Evolutionary conservation across 2,888 invertebrate genomes (phyloP), one percentile per base, ranked within the genome.

Genomic region (Uropetala carovei): DNA sequence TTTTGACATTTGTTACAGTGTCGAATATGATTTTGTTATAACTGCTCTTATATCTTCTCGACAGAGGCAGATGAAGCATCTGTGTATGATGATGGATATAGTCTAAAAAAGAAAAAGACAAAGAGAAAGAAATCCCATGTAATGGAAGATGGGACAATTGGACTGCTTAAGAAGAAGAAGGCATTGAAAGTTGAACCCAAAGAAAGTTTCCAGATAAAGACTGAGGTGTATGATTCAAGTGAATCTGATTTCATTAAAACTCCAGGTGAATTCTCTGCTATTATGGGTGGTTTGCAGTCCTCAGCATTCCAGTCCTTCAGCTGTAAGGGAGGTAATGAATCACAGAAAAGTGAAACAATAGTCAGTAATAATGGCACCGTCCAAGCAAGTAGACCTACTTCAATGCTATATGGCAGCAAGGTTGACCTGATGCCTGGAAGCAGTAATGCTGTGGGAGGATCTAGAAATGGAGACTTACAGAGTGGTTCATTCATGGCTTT

Each of bases 21-120:
- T 43, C 43, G 5, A 43, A 43, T 43, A 43, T 43, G 43, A 5
- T 43, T 1, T 43, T 43, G 43, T 43, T 43, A 43, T 43, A 43
- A 43, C 43, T 43, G 43, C 43, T 43, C 5, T 43, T 43, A 43
- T 43, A 43, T 43, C 43, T 43, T 43, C 43, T 43, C 5, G 94
- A 22, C 93, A 96, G 96, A 96, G 93, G 95, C 96, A 0, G 95
- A 95, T 75, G 96, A 96, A 93, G 96, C 96, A 0, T 94, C 95
- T 14, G 95, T 96, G 11, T 95, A 95, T 92, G 96, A 96, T 93
- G 96, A 95, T 81, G 96, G 96, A 10, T 96, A 96, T 93, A 95
- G 95, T 93, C 95, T 95, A 3, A 95, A 94, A 85, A 95, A 95
- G 84, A 95, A 94, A 27, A 89, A 89, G 43, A 60, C 89, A 43